These are phyloP conservation scores for Melanotus villosus DNA, from an alignment of 2,888 invertebrate genomes.

Conservation along the genomic window DNA sequence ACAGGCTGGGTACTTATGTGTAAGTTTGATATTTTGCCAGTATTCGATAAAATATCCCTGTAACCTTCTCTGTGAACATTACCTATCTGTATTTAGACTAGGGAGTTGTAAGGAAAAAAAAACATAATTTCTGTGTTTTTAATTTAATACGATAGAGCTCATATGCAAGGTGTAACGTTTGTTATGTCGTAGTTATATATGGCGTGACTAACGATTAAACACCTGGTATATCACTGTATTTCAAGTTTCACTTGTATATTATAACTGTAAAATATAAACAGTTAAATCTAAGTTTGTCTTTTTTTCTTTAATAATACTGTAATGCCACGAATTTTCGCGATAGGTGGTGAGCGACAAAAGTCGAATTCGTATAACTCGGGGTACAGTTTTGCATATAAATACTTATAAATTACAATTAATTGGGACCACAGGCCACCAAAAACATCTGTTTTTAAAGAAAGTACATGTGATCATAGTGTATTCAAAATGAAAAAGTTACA, in stretches of 20 bases:
- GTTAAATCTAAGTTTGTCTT: constrained; percentile 63
- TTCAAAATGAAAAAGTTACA: too few species aligned
- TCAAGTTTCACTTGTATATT: constrained; percentile 44
- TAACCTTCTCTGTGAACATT: constrained; percentile 46
- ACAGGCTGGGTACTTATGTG: constrained; percentile 39
- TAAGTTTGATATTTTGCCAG: constrained; percentile 34
- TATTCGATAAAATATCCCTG: constrained; percentile 36
- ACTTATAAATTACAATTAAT: too few species aligned
- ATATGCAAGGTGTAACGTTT: constrained; percentile 23
- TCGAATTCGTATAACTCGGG: too few species aligned
- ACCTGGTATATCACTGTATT: constrained; percentile 38
- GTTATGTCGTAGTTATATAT: constrained; percentile 44
- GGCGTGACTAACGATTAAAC: constrained; percentile 26
- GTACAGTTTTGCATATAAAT: too few species aligned
- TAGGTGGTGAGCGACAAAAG: too few species aligned
- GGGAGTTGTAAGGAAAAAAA: constrained; percentile 37
- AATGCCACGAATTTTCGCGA: too few species aligned
- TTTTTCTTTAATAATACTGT: constrained; percentile 64
- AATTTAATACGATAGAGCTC: constrained; percentile 37
- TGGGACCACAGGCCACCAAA: too few species aligned
- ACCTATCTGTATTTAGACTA: constrained; percentile 47
- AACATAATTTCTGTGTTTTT: constrained; percentile 40
- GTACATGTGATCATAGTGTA: too few species aligned
- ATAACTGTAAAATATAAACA: constrained; percentile 60
- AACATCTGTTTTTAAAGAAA: too few species aligned